Conservation (phyloP, 2,797 vertebrate genomes). For the Ptychobarbus kaznakovi region DNA sequence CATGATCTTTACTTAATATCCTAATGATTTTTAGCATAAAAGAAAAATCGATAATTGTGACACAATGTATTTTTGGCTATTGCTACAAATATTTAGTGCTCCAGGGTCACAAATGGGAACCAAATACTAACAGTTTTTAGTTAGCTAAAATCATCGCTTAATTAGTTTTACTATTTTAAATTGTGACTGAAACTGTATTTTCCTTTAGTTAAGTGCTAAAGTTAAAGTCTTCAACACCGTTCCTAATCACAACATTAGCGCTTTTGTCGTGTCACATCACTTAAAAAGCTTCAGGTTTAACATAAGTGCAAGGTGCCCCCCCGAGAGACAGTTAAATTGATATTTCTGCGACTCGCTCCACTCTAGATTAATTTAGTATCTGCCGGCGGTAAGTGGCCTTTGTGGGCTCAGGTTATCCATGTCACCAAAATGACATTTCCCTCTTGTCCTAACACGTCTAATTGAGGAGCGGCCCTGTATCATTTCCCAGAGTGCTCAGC, state of each 20-base stretch:
- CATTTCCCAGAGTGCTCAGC: conserved; percentile 46
- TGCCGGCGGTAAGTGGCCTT: conserved; percentile 52
- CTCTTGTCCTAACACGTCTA: conserved; percentile 60
- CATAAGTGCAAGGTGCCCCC: conserved; percentile 10
- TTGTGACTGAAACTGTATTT: neutral
- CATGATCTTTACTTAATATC: no score
- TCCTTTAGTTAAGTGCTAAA: neutral
- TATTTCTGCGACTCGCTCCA: conserved; percentile 21
- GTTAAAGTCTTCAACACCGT: neutral
- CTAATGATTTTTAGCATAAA: no score
- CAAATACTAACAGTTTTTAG: neutral
- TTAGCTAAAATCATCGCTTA: neutral
- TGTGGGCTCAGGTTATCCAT: conserved; percentile 50
- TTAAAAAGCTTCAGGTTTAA: neutral
- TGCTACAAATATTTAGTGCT: no score
- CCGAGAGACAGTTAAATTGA: conserved; percentile 5
- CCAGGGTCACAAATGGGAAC: no score
- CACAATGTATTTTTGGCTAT: no score
- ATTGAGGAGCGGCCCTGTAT: conserved; percentile 57
- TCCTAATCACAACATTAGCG: neutral
- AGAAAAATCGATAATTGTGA: no score
- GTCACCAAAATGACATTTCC: conserved; percentile 59
- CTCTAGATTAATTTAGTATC: conserved; percentile 47
- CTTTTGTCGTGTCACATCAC: neutral
- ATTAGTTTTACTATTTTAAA: neutral